Evolutionary conservation across 2,888 invertebrate genomes (phyloP).

Genomic region (Rhodophaea formosa): DNA sequence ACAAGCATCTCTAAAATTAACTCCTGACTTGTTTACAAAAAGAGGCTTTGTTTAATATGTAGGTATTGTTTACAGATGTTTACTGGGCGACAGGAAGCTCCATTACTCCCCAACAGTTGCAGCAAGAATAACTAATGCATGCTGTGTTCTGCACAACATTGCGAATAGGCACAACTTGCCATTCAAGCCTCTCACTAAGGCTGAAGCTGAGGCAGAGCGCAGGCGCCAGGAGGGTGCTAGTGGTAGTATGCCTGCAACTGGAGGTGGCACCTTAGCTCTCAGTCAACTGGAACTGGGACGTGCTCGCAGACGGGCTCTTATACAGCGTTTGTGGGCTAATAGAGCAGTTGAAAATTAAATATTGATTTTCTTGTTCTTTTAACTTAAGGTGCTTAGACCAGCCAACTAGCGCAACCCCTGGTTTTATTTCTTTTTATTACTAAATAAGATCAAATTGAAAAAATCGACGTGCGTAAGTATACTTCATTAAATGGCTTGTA

Average conservation of each 20-base stretch:
- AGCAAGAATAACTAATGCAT: not conserved
- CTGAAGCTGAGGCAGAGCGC: not conserved
- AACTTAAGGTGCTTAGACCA: no score
- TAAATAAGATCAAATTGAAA: no score
- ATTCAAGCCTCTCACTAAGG: not conserved
- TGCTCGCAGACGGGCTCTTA: not conserved
- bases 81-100: not conserved
- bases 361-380: no score
- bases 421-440: no score
- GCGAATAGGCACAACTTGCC: not conserved
- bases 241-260: not conserved
- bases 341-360: not conserved
- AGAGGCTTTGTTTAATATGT: not conserved
- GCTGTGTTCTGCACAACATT: no score
- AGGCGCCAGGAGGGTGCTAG: not conserved
- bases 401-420: no score
- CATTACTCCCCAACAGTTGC: not conserved
- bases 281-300: not conserved
- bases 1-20: not conserved
- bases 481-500: no score
- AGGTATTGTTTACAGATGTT: not conserved
- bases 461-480: no score
- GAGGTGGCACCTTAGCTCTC: not conserved
- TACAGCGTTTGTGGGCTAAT: conserved; percentile 1
- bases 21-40: not conserved